Evolutionary conservation across 2,113 vertebrate species (phyloP), one percentile per base, ranked within the genome.

Genomic region (Thinocorus orbignyianus): DNA sequence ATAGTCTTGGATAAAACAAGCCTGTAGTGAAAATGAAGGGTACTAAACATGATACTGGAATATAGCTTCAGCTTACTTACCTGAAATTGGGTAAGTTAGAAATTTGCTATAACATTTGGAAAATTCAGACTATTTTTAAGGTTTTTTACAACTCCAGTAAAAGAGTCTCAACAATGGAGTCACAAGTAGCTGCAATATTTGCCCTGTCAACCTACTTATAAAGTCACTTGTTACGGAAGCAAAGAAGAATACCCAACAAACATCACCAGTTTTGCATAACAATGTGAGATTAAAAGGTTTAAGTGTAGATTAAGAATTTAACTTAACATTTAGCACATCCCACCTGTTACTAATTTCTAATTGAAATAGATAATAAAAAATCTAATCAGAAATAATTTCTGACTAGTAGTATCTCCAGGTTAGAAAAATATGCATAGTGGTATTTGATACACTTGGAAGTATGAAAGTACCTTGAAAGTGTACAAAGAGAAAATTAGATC

Each of bases 11-110:
- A 30, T 30, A 55, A 79, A 68, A 41, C 4, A 70, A 77, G 13
- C 2, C 30, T 69, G 48, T 49, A 33, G 39, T 0, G 0, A 6
- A 25, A 33, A 60, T 35, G 30, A 55, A 41, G 2, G 7, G 10
- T 74, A 62, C 15, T 69, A 68, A 39, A 2, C 8, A 46, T 62
- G 28, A 70, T 57, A 35, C 4, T 10, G 30, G 10, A 58, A 46
- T 6, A 9, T 42, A 80, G 14, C 17, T 89, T 68, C 48, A n/a
- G 5, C 57, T 84, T 93, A 30, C 12, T 74, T 81, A 26, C 17
- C 39, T 92, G n/a, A 81, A 88, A 48, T 17, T 66, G 10, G 4
- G 22, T 2, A 5, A 17, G 1, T 16, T 69, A 81, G 10, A 18
- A 81, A 78, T 81, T 81, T 81, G 2, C 16, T 19, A 33, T 17